phyloP scores from a whole-genome alignment of 2,113 vertebrate species.

The Corythornis vintsioides region DNA sequence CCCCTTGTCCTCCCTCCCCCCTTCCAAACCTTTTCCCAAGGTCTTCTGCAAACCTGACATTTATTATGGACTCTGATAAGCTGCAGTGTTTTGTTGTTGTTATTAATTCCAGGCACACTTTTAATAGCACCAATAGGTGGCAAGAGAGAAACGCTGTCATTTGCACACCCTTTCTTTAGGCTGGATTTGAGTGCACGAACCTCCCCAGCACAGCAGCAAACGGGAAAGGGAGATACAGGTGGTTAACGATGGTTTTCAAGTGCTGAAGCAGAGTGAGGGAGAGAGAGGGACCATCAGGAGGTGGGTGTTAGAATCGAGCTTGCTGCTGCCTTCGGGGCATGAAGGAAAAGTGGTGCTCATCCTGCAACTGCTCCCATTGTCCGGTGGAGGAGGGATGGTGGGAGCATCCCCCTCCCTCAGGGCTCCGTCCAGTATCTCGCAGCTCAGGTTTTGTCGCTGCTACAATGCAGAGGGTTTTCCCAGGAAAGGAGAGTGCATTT shows the following conservation, averaged over 20 bases:
- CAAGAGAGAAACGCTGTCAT: not conserved
- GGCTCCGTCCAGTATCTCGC: accelerated
- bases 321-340: not conserved
- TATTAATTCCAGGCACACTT: slow-evolving; percentile 19
- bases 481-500: not conserved
- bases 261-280: not conserved
- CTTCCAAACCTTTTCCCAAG: not conserved
- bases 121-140: not conserved
- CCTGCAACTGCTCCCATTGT: not conserved
- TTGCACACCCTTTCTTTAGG: not conserved
- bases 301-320: not conserved
- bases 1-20: not conserved
- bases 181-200: not conserved
- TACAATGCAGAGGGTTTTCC: not conserved
- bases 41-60: not conserved
- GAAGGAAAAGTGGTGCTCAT: not conserved
- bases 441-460: not conserved
- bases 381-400: accelerated
- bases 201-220: not conserved
- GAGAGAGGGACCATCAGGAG: not conserved
- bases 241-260: not conserved
- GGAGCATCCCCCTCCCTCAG: accelerated
- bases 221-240: not conserved
- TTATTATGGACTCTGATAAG: not conserved
- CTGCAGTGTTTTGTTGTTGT: not conserved